A percentile compares a stretch with the other conserved stretches of the same genome.
Evolutionary conservation across 1,140 invertebrate species (phyloP).

Genomic region (Saccostrea echinata): DNA sequence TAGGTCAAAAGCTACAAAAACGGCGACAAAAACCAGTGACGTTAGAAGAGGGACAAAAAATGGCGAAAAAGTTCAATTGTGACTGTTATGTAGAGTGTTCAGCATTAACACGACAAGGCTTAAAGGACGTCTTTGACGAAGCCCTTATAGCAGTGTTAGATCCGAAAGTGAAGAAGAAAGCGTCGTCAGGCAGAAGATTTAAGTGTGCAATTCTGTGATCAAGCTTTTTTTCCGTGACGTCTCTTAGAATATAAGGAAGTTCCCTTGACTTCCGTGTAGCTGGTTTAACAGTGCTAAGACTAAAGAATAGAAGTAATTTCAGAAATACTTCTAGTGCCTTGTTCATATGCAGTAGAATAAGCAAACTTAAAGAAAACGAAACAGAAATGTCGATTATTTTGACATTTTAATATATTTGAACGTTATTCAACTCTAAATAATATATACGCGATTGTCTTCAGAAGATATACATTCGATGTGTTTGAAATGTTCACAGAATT

Average conservation of each 20-base stretch:
- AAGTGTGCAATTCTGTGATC: slow-evolving; percentile 66
- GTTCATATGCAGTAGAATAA: not conserved
- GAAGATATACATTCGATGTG: no score
- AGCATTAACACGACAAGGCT: slow-evolving; percentile 82
- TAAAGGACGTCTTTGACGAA: slow-evolving; percentile 75
- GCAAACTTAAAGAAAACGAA: not conserved
- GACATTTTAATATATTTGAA: not conserved
- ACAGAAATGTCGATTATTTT: not conserved
- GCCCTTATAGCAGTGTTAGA: slow-evolving; percentile 71
- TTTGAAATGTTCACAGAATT: no score
- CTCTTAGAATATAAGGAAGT: not conserved
- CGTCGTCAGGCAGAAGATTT: slow-evolving; percentile 41
- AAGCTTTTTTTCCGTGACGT: not conserved
- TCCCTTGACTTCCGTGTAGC: not conserved
- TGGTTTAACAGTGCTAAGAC: slow-evolving; percentile 22
- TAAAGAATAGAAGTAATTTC: not conserved
- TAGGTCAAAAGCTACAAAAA: slow-evolving; percentile 91
- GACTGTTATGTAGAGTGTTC: slow-evolving; percentile 95
- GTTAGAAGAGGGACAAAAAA: slow-evolving; percentile 86
- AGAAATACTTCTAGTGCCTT: not conserved
- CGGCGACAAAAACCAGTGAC: slow-evolving; percentile 91
- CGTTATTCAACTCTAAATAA: not conserved
- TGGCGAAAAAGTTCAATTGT: slow-evolving; percentile 86
- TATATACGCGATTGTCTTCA: no score
- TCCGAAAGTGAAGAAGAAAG: slow-evolving; percentile 63